These are phyloP conservation scores for Setophaga petechia DNA, from an alignment of 2,113 vertebrate species.

Conservation along the genomic window DNA sequence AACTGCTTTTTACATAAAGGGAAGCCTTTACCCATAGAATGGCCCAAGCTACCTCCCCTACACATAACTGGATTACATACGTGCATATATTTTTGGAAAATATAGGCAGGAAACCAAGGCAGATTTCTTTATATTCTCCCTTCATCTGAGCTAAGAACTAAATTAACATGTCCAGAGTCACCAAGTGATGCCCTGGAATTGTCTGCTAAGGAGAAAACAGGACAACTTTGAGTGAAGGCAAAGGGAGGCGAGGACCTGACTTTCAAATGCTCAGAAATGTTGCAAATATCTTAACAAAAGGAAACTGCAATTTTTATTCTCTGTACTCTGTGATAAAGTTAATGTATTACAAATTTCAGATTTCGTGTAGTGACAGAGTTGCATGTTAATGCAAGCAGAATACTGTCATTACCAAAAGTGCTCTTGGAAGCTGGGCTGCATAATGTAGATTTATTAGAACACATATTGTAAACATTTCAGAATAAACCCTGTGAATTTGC, in stretches of 20 bases:
- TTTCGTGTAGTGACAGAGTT: neutral
- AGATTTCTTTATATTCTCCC: slow-evolving; percentile 12
- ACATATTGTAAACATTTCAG: neutral
- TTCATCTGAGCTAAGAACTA: slow-evolving; percentile 20
- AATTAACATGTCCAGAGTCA: slow-evolving; percentile 1
- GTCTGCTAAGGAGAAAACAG: neutral
- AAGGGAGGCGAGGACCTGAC: neutral
- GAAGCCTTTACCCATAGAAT: slow-evolving; percentile 3
- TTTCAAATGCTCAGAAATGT: neutral
- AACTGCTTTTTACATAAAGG: neutral
- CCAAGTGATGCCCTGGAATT: neutral
- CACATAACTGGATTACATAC: neutral
- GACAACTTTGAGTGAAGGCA: slow-evolving; percentile 18
- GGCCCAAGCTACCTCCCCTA: neutral
- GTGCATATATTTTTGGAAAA: neutral
- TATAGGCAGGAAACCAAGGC: neutral
- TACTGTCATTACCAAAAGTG: neutral
- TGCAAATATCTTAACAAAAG: neutral
- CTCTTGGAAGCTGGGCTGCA: neutral
- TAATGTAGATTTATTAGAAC: neutral
- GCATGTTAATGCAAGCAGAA: neutral
- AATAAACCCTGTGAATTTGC: neutral
- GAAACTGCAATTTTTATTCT: neutral
- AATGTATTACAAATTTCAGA: neutral
- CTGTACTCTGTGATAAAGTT: neutral